Base-by-base conservation (phyloP, 2,113 vertebrate genomes). In the Mystacornis crossleyi region DNA sequence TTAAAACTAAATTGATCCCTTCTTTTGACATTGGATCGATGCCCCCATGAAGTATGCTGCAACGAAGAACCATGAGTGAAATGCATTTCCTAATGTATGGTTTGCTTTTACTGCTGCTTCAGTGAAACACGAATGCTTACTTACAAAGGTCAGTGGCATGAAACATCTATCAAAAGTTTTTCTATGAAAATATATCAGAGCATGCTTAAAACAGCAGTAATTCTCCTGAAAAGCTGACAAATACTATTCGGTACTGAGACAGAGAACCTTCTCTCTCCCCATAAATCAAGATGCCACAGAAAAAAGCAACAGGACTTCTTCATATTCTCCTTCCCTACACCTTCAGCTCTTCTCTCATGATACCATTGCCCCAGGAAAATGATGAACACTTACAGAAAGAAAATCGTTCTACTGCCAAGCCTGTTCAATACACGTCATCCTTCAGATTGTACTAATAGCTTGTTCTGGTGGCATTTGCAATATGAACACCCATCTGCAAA, bases 81-180 rank as follows among this genome's bases (percentile, higher is more conserved):
- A 64, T 43, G 40, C 18, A 57, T 87, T 87, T 85, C 48, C 40
- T 90, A 64, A 79, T 10, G 10, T 16, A 40, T 60, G 31, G 31
- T 51, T 89, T 86, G 51, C 54, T 86, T 83, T 94, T 69, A 54
- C 31, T 67, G 81, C 54, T 86, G 64, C 64, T 78, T 80, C 73
- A 79, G 75, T 33, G 0, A 73, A 91, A 89, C n/a, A 40, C 0
- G 1, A 90, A 25, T 8, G 31, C 43, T 86, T 64, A 6, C 61
- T 71, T 67, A 31, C 29, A 67, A 14, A 79, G 57, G 53, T 18
- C 77, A 58, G 50, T 12, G 24, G 18, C 42, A 70, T 12, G 24
- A 85, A 89, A 73, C 40, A 87, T 25, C 78, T 58, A 61, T 42
- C 75, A 42, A 38, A 94, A 75, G n/a, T 48, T 80, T 48, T 85